phyloP scores from a whole-genome alignment of 2,888 invertebrate genomes.

The Chromoteleia sp. region DNA sequence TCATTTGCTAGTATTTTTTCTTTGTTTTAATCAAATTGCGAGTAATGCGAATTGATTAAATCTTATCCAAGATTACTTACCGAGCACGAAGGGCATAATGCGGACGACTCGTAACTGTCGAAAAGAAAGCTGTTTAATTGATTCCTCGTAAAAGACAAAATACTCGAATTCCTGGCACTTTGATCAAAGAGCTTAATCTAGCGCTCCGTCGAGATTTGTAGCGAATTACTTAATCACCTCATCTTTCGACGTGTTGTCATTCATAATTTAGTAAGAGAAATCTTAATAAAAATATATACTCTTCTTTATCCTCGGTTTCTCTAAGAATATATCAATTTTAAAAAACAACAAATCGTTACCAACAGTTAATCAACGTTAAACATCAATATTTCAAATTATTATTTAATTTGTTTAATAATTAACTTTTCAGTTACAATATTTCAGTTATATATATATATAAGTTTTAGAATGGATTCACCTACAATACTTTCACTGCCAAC shows the following conservation, averaged over 20 bases:
- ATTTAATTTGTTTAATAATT: not conserved
- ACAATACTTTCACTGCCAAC: constrained; percentile 55
- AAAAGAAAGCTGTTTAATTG: constrained; percentile 70
- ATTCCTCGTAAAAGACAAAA: constrained; percentile 61
- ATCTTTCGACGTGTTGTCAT: constrained; percentile 43
- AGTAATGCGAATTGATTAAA: constrained; percentile 65
- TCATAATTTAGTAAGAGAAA: constrained; percentile 46
- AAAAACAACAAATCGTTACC: too few relatives aligned
- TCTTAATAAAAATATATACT: constrained; percentile 3
- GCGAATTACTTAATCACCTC: constrained; percentile 67
- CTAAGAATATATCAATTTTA: not conserved
- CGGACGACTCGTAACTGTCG: constrained; percentile 46
- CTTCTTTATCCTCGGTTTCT: not conserved
- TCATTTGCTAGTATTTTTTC: constrained; percentile 45
- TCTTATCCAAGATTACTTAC: constrained; percentile 69
- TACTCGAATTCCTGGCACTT: constrained; percentile 64
- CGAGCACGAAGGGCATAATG: constrained; percentile 53
- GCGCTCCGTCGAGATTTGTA: constrained; percentile 58
- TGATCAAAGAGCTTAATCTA: constrained; percentile 74
- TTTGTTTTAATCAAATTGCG: constrained; percentile 65
- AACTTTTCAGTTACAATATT: not conserved
- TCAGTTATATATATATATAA: not conserved
- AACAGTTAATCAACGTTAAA: too few relatives aligned
- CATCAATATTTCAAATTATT: too few relatives aligned
- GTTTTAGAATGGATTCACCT: constrained; percentile 61